Percentiles rank a stretch among this genome's conserved stretches.
These are phyloP conservation scores for Magallana nippona DNA, from an alignment of 2,888 invertebrate species.

Conservation along the genomic window DNA sequence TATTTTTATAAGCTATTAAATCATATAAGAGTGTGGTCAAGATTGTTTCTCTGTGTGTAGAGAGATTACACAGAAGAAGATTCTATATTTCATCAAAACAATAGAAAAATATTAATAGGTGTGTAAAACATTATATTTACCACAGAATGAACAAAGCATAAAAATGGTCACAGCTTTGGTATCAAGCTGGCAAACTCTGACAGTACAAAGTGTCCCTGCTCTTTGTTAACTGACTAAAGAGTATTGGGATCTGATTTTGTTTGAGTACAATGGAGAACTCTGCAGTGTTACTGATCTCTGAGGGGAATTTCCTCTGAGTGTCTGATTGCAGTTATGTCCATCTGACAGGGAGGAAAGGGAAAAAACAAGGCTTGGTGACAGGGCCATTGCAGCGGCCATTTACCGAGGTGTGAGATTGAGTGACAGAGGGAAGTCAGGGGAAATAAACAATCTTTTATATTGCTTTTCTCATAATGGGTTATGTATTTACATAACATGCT, in stretches of 20 bases:
- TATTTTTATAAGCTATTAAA: too few species aligned
- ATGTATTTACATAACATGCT: conserved; percentile 22
- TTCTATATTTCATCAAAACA: not conserved
- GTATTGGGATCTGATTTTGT: not conserved
- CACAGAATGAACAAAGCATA: not conserved
- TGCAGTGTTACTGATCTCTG: not conserved
- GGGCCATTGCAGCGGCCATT: conserved; percentile 6
- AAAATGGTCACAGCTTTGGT: not conserved
- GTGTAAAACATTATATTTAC: conserved; percentile 16
- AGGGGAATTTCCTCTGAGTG: not conserved
- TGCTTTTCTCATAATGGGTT: conserved; percentile 24
- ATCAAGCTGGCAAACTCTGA: not conserved
- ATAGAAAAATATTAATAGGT: not conserved
- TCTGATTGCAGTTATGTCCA: conserved; percentile 20
- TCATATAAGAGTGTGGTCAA: too few species aligned
- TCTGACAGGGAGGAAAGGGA: not conserved
- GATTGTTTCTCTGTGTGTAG: too few species aligned
- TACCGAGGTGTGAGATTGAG: conserved; percentile 29
- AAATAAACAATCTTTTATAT: conserved; percentile 40
- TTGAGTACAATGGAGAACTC: not conserved
- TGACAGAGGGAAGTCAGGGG: conserved; percentile 33
- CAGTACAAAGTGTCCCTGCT: not conserved
- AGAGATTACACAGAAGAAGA: not conserved
- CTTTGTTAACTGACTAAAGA: not conserved
- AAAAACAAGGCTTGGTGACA: conserved; percentile 16